These are phyloP conservation scores for Tragelaphus imberbis DNA, from an alignment of 2,113 vertebrate genomes.

Conservation along the genomic window DNA sequence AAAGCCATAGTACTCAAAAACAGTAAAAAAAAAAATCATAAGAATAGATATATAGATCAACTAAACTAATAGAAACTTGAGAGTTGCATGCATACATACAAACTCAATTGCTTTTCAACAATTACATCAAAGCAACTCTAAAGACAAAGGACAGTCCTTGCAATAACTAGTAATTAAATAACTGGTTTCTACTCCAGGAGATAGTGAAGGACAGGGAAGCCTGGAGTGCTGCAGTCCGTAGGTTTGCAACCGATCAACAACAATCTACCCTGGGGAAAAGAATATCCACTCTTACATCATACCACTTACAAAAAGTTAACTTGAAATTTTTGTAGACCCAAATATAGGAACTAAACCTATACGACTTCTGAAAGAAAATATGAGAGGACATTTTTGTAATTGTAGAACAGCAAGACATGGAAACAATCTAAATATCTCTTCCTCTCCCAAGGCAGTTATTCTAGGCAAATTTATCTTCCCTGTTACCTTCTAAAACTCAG, in stretches of 20 bases:
- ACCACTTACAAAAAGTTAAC: not conserved
- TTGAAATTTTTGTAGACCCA: not conserved
- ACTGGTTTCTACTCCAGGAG: not conserved
- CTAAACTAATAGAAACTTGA: not conserved
- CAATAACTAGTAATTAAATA: not conserved
- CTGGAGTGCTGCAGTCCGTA: not conserved
- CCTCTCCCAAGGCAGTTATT: not conserved
- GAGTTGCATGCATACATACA: not conserved
- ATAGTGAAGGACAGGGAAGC: not conserved
- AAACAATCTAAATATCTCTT: not conserved
- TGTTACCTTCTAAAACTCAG: not conserved
- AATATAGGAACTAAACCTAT: not conserved
- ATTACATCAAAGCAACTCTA: not conserved
- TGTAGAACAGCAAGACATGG: not conserved
- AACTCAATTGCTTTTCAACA: not conserved
- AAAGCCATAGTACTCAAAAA: not conserved
- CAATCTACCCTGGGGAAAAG: not conserved
- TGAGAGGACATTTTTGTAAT: not conserved
- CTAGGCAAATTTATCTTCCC: not conserved
- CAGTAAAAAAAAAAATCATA: not conserved
- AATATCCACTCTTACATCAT: not conserved
- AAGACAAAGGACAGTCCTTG: not conserved
- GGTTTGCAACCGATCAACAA: not conserved
- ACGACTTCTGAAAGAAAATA: not conserved
- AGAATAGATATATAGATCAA: not conserved